These are phyloP conservation scores for Pandemis cinnamomeana DNA, from an alignment of 2,888 invertebrate species.

Conservation along the genomic window DNA sequence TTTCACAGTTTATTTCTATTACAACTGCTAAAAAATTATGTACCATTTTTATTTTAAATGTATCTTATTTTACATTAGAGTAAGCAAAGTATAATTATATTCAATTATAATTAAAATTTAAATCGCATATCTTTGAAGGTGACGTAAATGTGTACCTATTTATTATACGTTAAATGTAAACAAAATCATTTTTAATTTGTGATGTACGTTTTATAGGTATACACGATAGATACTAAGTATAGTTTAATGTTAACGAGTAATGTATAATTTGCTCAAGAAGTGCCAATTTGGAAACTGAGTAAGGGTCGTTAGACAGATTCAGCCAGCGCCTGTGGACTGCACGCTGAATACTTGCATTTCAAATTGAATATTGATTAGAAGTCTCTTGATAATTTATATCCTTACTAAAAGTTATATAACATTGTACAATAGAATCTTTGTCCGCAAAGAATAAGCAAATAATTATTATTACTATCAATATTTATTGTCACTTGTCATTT, in stretches of 20 bases:
- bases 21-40: slow-evolving; percentile 41
- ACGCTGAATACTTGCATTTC: slow-evolving; percentile 9
- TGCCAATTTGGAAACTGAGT: slow-evolving; percentile 53
- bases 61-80: slow-evolving; percentile 13
- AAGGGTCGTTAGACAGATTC: slow-evolving; percentile 30
- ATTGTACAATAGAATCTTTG: too few species aligned
- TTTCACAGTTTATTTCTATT: slow-evolving; percentile 42
- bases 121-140: slow-evolving; percentile 16
- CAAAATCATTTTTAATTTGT: slow-evolving; percentile 20
- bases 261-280: slow-evolving; percentile 55
- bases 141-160: slow-evolving; percentile 8
- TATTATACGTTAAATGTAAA: neutral
- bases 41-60: slow-evolving; percentile 13
- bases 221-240: slow-evolving; percentile 30
- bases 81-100: slow-evolving; percentile 23
- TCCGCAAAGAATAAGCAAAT: neutral
- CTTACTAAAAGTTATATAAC: too few species aligned
- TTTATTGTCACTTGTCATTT: neutral
- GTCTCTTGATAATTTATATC: neutral
- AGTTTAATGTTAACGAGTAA: slow-evolving; percentile 15
- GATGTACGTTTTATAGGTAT: slow-evolving; percentile 27
- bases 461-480: neutral
- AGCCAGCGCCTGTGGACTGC: neutral
- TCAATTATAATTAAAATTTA: slow-evolving; percentile 22
- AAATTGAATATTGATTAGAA: slow-evolving; percentile 9